phyloP scores from a whole-genome alignment of 2,113 vertebrate species.

The Gymnobelideus leadbeateri region DNA sequence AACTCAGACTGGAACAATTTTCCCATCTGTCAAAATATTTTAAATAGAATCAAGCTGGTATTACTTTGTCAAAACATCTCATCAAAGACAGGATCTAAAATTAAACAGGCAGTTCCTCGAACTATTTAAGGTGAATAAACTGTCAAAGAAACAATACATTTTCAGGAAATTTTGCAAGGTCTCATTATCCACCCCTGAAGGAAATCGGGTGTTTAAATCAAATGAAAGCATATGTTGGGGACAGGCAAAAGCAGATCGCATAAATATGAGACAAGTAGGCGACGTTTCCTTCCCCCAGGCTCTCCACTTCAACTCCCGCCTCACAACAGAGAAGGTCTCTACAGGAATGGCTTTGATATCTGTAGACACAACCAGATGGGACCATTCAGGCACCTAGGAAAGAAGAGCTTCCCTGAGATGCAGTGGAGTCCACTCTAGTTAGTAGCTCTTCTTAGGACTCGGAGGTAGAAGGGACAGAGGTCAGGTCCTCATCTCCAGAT shows the following conservation, averaged over 20 bases:
- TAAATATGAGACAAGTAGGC: constrained; percentile 17
- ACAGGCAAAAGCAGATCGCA: constrained; percentile 52
- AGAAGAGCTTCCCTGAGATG: not conserved
- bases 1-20: constrained; percentile 83
- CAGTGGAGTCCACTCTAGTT: not conserved
- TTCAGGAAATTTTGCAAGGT: constrained; percentile 71
- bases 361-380: not conserved
- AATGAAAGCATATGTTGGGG: constrained; percentile 35
- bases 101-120: constrained; percentile 81
- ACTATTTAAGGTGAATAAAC: constrained; percentile 80
- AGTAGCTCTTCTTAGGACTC: not conserved
- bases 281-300: not conserved
- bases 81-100: constrained; percentile 82
- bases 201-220: constrained; percentile 69
- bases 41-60: constrained; percentile 83
- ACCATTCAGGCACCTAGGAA: not conserved
- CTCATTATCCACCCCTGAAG: constrained; percentile 62
- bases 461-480: not conserved
- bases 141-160: constrained; percentile 77
- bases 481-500: not conserved
- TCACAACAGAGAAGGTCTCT: not conserved
- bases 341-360: not conserved
- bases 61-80: constrained; percentile 88
- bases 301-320: not conserved
- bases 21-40: constrained; percentile 87